phyloP scores from a whole-genome alignment of 1,140 invertebrate genomes.

The Scylla paramamosain region DNA sequence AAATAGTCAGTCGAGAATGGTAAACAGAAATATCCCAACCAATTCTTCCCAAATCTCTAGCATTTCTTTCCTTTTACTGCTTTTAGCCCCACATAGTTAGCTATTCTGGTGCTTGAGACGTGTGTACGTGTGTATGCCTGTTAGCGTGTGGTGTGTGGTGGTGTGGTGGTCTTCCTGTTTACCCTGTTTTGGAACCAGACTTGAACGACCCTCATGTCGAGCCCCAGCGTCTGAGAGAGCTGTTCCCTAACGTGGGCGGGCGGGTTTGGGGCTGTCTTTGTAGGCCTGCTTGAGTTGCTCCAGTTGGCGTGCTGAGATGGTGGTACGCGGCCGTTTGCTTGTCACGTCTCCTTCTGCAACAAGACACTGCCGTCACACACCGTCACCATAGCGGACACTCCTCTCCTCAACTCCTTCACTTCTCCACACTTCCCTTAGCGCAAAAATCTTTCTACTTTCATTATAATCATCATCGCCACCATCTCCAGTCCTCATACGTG shows the following conservation, averaged over 20 bases:
- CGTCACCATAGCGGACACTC: not conserved
- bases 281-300: conserved; percentile 99
- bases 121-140: too few relatives aligned
- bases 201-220: conserved; percentile 99
- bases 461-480: not conserved
- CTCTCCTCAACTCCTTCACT: not conserved
- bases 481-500: not conserved
- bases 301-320: conserved; percentile 98
- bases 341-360: conserved; percentile 90
- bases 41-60: too few relatives aligned
- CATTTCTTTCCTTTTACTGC: too few relatives aligned
- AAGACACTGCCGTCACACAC: conserved; percentile 51
- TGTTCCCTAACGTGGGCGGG: conserved; percentile 98
- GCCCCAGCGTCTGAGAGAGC: conserved; percentile 96
- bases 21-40: too few relatives aligned
- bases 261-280: conserved; percentile 98
- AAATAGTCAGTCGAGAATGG: too few relatives aligned
- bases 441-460: not conserved
- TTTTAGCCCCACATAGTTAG: too few relatives aligned
- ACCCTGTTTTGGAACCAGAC: conserved; percentile 98
- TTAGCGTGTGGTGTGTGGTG: too few relatives aligned
- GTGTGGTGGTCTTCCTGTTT: conserved; percentile 78
- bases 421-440: not conserved
- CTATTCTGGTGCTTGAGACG: too few relatives aligned
- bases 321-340: conserved; percentile 98